These are phyloP conservation scores for Polypterus bichir DNA, from an alignment of 2,113 vertebrate genomes.

Conservation along the genomic window DNA sequence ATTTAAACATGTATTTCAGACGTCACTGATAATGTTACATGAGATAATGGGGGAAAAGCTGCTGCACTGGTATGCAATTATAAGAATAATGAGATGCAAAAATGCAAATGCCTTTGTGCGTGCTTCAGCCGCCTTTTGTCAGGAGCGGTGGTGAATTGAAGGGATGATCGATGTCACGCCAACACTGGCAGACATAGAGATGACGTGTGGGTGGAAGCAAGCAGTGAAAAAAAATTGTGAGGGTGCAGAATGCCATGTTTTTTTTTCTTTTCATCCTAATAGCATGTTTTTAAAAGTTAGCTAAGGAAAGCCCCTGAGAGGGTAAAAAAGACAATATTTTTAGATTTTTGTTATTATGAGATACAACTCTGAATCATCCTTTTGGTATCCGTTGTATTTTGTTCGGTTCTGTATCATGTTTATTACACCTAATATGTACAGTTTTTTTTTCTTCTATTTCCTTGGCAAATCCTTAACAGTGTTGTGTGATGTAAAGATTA, in stretches of 20 bases:
- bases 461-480: too few relatives aligned
- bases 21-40: slow-evolving; percentile 74
- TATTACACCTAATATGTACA: too few relatives aligned
- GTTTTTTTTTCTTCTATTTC: too few relatives aligned
- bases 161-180: slow-evolving; percentile 78
- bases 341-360: too few relatives aligned
- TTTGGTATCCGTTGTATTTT: too few relatives aligned
- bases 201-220: slow-evolving; percentile 59
- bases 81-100: slow-evolving; percentile 90
- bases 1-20: slow-evolving; percentile 92
- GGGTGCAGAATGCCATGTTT: slow-evolving; percentile 27
- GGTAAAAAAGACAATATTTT: too few relatives aligned
- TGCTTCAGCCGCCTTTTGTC: slow-evolving; percentile 79
- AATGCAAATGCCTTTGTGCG: slow-evolving; percentile 83
- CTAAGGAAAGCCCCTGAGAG: too few relatives aligned
- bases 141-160: slow-evolving; percentile 53
- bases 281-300: too few relatives aligned
- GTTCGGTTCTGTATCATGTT: too few relatives aligned
- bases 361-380: too few relatives aligned
- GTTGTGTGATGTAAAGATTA: too few relatives aligned
- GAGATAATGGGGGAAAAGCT: slow-evolving; percentile 71
- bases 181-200: slow-evolving; percentile 56
- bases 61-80: slow-evolving; percentile 86
- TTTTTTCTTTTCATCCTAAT: too few relatives aligned
- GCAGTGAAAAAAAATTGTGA: slow-evolving; percentile 40